Conservation (phyloP, 2,888 invertebrate species). For the Ophraella communa region DNA sequence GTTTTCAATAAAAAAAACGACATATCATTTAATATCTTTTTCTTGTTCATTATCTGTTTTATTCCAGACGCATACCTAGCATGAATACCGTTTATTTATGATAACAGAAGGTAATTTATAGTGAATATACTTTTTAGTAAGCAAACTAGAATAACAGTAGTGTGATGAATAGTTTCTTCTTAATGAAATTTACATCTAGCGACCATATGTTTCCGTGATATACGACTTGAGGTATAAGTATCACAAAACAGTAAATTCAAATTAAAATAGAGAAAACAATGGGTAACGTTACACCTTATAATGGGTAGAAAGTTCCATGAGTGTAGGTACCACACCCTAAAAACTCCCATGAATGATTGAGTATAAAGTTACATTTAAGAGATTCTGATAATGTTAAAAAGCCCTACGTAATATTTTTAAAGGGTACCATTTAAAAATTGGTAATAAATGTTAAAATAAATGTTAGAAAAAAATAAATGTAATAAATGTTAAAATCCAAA, state of each 20-base stretch:
- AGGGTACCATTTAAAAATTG: neutral
- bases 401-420: neutral
- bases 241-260: constrained; percentile 16
- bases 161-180: constrained; percentile 1
- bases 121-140: neutral
- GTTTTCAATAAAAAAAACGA: too few relatives aligned
- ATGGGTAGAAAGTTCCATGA: neutral
- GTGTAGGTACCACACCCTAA: constrained; percentile 12
- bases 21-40: too few relatives aligned
- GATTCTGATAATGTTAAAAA: neutral
- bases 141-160: constrained; percentile 1
- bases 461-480: too few relatives aligned
- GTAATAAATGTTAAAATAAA: too few relatives aligned
- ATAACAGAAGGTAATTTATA: neutral
- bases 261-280: constrained; percentile 21
- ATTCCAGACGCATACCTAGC: too few relatives aligned
- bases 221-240: constrained; percentile 10
- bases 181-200: constrained; percentile 11
- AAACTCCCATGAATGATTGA: constrained; percentile 8
- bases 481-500: too few relatives aligned
- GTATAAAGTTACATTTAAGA: neutral
- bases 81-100: neutral
- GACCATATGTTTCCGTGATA: constrained; percentile 21
- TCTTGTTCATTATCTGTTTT: too few relatives aligned
- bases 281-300: constrained; percentile 16